Conservation (phyloP, 2,888 invertebrate genomes). For the Neocrepidodera transversa region DNA sequence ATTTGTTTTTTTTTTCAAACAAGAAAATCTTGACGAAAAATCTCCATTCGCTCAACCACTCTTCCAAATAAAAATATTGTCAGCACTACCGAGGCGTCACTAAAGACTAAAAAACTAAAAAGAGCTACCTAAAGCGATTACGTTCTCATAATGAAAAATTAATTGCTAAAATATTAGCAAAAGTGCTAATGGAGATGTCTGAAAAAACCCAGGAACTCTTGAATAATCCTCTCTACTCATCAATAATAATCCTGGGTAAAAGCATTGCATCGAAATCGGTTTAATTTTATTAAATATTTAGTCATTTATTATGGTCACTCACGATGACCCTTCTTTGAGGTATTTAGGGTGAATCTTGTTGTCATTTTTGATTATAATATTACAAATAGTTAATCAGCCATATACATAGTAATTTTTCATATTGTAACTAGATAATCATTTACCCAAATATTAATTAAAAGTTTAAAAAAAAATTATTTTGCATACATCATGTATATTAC, state of each 20-base stretch:
- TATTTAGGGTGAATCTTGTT: constrained; percentile 3
- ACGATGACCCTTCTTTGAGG: constrained; percentile 43
- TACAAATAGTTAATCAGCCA: too few relatives aligned
- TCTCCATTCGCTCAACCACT: background rate
- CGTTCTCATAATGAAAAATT: constrained; percentile 41
- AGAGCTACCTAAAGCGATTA: constrained; percentile 14
- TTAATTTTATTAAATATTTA: constrained; percentile 58
- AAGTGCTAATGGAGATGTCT: constrained; percentile 43
- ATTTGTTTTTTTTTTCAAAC: too few relatives aligned
- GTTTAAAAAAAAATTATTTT: too few relatives aligned
- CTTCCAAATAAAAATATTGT: background rate
- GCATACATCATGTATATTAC: too few relatives aligned
- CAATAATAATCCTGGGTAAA: constrained; percentile 57
- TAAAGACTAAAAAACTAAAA: background rate
- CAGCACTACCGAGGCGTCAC: constrained; percentile 7
- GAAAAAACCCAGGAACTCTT: constrained; percentile 40
- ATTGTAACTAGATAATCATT: too few relatives aligned
- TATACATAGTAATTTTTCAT: too few relatives aligned
- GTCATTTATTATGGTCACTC: constrained; percentile 49
- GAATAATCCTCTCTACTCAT: constrained; percentile 50
- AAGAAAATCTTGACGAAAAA: background rate
- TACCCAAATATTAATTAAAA: too few relatives aligned
- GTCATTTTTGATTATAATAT: background rate
- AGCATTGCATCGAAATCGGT: constrained; percentile 56
- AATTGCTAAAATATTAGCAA: constrained; percentile 39